Conservation (phyloP, 2,888 invertebrate genomes). For the Scelioninae gen. 1 region DNA sequence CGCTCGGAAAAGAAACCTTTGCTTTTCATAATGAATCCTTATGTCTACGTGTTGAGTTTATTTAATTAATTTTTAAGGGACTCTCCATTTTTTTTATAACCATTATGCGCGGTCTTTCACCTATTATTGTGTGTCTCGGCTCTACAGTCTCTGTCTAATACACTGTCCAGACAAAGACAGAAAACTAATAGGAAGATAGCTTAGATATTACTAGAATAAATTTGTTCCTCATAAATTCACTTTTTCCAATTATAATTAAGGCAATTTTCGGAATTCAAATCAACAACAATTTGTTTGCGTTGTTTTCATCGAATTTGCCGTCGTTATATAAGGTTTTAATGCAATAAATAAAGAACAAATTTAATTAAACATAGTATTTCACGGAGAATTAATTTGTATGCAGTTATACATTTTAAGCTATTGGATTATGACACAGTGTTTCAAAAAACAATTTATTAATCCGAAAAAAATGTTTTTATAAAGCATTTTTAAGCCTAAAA, state of each 20-base stretch:
- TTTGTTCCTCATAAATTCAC: constrained; percentile 36
- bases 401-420: no score
- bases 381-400: no score
- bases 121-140: constrained; percentile 39
- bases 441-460: no score
- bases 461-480: no score
- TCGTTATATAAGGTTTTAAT: no score
- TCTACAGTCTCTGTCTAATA: constrained; percentile 55
- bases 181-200: constrained; percentile 48
- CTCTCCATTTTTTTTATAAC: constrained; percentile 21
- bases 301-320: not conserved
- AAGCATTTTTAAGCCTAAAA: no score
- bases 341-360: no score
- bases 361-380: no score
- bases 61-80: constrained; percentile 50
- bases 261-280: not conserved
- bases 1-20: constrained; percentile 11
- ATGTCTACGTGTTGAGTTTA: constrained; percentile 33
- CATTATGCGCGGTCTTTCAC: constrained; percentile 24
- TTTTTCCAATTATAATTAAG: constrained; percentile 42
- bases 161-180: constrained; percentile 44
- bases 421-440: no score
- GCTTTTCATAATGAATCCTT: constrained; percentile 24
- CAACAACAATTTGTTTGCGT: no score
- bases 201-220: constrained; percentile 46